Evolutionary conservation across 2,113 vertebrate species (phyloP), one percentile per base, ranked within the genome.

Genomic region (Dipodomys ordii): DNA sequence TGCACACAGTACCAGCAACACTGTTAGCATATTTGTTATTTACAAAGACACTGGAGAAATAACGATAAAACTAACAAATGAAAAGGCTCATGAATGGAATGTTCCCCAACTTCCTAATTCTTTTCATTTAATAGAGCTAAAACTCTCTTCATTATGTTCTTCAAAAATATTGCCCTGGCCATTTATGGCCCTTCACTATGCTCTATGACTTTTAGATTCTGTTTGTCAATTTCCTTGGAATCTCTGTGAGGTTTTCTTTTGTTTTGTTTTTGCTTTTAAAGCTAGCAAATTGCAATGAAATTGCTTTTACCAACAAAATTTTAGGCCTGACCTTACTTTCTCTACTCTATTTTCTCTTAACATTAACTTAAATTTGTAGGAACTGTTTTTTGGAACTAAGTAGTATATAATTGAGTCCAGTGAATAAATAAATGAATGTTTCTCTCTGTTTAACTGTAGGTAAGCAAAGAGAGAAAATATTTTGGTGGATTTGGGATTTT

Each of bases 301-400:
- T 60, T 60, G 16, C 1, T 85, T 90, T 88, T 62, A 53, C 35
- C 76, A 82, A 57, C 28, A 62, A 53, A 25, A 92, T 46, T 78
- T 83, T 25, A 49, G 4, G 3, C 9, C 4, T 53, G 19, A 19
- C 65, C 35, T 83, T 88, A 49, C 73, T 92, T 83, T 72, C 4
- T 2, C 72, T 89, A 64, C 27, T 11, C 18, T 35, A 27, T 83
- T 95, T 93, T 91, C 78, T 83, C 30, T 72, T 83, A 87, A 68
- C 10, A 32, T 91, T 88, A 68, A 87, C 81, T 87, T 83, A 83
- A 92, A 69, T 62, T 60, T 81, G n/a, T 80, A 57, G 6, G 60
- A 87, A 84, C 80, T 67, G 25, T 9, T 65, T 87, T 89, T 46
- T 65, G 23, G n/a, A 64, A 65, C 18, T 20, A 64, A 18, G 10